Conservation (phyloP, 2,888 invertebrate genomes). For the Agrilus mali region DNA sequence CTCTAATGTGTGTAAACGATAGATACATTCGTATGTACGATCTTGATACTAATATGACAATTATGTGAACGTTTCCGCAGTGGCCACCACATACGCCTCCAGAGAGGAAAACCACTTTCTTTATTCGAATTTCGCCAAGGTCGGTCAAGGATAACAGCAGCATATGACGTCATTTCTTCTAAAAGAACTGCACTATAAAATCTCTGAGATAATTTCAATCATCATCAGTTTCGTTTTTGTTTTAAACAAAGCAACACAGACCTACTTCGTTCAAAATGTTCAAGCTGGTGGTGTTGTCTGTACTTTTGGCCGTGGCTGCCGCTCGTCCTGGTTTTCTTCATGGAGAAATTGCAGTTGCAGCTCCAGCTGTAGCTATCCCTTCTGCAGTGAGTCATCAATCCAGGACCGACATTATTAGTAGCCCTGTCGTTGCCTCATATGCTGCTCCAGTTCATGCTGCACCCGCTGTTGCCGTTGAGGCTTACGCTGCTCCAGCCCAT, state of each 20-base stretch:
- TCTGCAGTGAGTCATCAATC: slow-evolving; percentile 10
- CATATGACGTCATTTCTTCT: slow-evolving; percentile 6
- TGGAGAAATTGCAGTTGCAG: slow-evolving; percentile 2
- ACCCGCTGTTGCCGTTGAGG: slow-evolving; percentile 2
- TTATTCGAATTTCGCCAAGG: slow-evolving; percentile 3
- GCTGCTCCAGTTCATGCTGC: slow-evolving; percentile 3
- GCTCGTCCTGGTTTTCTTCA: slow-evolving; percentile 23
- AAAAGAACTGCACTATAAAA: slow-evolving; percentile 6
- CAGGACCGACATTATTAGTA: slow-evolving; percentile 10
- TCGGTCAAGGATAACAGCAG: slow-evolving; percentile 1
- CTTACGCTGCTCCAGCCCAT: slow-evolving; percentile 23
- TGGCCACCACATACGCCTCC: too few species aligned
- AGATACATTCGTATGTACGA: too few species aligned
- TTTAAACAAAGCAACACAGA: slow-evolving; percentile 31
- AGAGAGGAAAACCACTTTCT: too few species aligned
- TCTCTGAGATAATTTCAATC: slow-evolving; percentile 1
- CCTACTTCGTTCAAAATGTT: slow-evolving; percentile 22
- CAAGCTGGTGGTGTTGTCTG: slow-evolving; percentile 49
- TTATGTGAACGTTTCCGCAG: too few species aligned
- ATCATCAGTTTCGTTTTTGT: slow-evolving; percentile 7
- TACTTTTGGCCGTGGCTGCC: slow-evolving; percentile 41
- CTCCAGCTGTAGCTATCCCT: slow-evolving; percentile 1
- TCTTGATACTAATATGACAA: too few species aligned
- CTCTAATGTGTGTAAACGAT: too few species aligned
- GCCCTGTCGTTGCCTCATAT: slow-evolving; percentile 7